Evolutionary conservation across 2,113 vertebrate species (phyloP).

Genomic region (Campylorhamphus procurvoides): DNA sequence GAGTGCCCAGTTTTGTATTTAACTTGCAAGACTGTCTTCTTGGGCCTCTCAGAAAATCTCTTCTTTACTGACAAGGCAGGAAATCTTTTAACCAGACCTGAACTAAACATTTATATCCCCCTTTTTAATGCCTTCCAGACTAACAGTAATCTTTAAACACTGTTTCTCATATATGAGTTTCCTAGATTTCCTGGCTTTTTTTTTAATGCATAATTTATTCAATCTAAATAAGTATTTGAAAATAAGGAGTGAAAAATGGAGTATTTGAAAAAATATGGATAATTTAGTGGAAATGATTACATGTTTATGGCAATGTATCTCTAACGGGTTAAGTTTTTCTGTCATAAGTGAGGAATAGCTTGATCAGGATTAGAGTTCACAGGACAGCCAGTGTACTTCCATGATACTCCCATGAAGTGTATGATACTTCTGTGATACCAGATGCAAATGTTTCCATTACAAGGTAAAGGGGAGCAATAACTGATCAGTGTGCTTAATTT

Average conservation of each 20-base stretch:
- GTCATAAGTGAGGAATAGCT: not conserved
- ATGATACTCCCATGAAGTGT: too few species aligned
- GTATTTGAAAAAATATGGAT: not conserved
- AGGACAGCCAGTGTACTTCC: not conserved
- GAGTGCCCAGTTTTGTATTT: not conserved
- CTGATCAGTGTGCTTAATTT: not conserved
- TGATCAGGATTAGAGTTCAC: not conserved
- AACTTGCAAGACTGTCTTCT: not conserved
- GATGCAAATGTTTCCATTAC: not conserved
- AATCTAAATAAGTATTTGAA: not conserved
- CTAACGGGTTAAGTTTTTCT: not conserved
- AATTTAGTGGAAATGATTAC: not conserved
- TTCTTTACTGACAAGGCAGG: not conserved
- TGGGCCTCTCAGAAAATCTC: not conserved
- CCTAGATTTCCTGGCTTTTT: not conserved
- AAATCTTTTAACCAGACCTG: conserved; percentile 29
- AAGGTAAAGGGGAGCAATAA: not conserved
- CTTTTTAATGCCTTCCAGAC: not conserved
- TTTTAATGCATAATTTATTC: not conserved
- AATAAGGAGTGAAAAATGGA: not conserved
- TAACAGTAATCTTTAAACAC: not conserved
- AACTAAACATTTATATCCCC: not conserved
- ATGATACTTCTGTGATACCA: not conserved
- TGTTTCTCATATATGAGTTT: not conserved
- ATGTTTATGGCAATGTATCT: not conserved